Percentiles rank a stretch among this genome's conserved stretches.
These are phyloP conservation scores for Pasiphila rectangulata DNA, from an alignment of 2,888 invertebrate species.

Conservation along the genomic window DNA sequence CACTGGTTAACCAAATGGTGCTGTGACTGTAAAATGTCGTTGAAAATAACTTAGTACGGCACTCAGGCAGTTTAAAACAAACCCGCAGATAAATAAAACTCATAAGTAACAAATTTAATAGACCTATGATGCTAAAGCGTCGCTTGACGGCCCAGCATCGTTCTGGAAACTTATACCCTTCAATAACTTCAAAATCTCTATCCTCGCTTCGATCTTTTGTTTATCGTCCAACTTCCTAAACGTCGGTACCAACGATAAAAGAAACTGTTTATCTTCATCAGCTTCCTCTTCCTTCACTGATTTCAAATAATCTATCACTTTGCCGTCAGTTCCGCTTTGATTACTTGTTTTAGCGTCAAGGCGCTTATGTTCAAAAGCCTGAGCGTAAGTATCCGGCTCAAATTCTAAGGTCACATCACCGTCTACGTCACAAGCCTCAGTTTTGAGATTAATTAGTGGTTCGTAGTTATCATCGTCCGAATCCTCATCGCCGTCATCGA, in stretches of 20 bases:
- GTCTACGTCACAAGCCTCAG: conserved; percentile 15
- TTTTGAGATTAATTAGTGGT: conserved; percentile 16
- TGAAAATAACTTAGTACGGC: no score
- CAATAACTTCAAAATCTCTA: conserved; percentile 53
- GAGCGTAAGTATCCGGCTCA: conserved; percentile 4
- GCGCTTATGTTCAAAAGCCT: conserved; percentile 15
- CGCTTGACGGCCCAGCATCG: conserved; percentile 24
- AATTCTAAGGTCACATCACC: conserved; percentile 11
- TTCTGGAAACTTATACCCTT: conserved; percentile 45
- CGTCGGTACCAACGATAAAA: conserved; percentile 53
- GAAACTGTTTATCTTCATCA: conserved; percentile 56
- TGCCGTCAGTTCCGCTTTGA: conserved; percentile 40
- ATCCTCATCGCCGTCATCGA: conserved; percentile 16
- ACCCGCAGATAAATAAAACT: no score
- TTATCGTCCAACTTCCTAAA: conserved; percentile 50
- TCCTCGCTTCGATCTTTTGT: conserved; percentile 56
- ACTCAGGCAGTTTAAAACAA: no score
- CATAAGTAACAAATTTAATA: not conserved
- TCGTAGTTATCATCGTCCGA: conserved; percentile 20
- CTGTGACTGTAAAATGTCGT: no score
- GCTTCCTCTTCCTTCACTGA: conserved; percentile 27
- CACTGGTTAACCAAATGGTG: no score
- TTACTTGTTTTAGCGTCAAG: no score
- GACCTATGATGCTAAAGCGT: not conserved
- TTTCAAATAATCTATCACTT: conserved; percentile 43